Percentiles rank a stretch among this genome's conserved stretches.
Evolutionary conservation across 2,888 invertebrate species (phyloP).

Genomic region (Xanthia icteritia): DNA sequence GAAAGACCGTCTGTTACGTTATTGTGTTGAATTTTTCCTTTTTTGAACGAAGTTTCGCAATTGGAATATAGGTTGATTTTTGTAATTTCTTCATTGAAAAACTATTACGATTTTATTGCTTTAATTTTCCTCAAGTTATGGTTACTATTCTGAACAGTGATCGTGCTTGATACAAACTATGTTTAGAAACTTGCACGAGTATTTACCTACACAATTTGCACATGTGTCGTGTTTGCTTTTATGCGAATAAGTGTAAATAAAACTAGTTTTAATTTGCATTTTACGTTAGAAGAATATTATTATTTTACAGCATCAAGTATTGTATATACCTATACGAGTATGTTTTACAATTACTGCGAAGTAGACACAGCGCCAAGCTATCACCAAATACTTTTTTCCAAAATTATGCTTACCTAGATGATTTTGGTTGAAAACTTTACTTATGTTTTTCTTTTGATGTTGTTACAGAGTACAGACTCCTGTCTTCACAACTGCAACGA

Average conservation of each 20-base stretch:
- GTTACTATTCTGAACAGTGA: not conserved
- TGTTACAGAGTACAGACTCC: conserved; percentile 68
- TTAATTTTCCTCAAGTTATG: conserved; percentile 1
- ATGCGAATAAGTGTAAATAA: not conserved
- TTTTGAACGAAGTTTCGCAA: conserved; percentile 14
- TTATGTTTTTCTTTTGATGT: conserved; percentile 44
- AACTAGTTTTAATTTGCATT: not conserved
- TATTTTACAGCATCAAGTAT: not conserved
- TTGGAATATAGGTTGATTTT: not conserved
- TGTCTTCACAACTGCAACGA: conserved; percentile 44
- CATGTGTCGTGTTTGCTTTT: conserved; percentile 15
- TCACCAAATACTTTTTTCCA: conserved; percentile 10
- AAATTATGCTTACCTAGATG: not conserved
- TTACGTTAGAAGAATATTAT: not conserved
- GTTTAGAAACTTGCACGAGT: conserved; percentile 32
- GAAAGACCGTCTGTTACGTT: conserved; percentile 59
- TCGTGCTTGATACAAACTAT: conserved; percentile 1
- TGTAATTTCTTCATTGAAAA: not conserved
- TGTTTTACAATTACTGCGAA: not conserved
- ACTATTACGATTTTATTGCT: not conserved
- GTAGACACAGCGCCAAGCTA: not conserved
- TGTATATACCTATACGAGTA: not conserved
- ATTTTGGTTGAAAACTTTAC: not conserved
- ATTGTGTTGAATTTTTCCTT: conserved; percentile 66
- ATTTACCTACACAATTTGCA: conserved; percentile 15